A percentile compares a stretch with the other conserved stretches of the same genome.
These are phyloP conservation scores for Cherax destructor DNA, from an alignment of 1,140 invertebrate genomes.

Conservation along the genomic window DNA sequence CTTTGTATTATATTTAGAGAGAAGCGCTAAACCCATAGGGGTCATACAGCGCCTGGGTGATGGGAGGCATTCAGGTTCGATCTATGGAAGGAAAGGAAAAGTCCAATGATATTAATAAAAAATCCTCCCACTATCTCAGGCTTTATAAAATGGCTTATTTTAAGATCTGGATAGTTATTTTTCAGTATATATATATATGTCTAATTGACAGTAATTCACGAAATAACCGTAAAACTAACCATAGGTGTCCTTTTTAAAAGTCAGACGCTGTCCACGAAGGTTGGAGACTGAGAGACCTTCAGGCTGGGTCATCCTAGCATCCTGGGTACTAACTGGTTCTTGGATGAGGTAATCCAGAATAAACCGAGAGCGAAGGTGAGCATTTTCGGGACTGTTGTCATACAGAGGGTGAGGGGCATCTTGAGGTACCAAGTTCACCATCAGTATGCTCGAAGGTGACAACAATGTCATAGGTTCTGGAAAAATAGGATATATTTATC, in stretches of 20 bases:
- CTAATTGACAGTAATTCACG: too few species aligned
- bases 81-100: too few species aligned
- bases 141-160: too few species aligned
- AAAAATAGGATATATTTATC: neutral
- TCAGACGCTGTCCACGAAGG: constrained; percentile 20
- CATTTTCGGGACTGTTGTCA: constrained; percentile 4
- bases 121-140: too few species aligned
- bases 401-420: constrained; percentile 35
- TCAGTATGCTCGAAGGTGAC: neutral
- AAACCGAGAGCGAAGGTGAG: neutral
- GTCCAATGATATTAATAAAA: too few species aligned
- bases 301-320: constrained; percentile 1
- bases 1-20: too few species aligned
- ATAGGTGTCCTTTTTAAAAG: constrained; percentile 14
- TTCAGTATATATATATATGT: too few species aligned
- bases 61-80: too few species aligned
- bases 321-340: neutral
- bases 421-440: constrained; percentile 23
- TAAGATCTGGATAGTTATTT: too few species aligned
- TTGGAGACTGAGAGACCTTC: constrained; percentile 19
- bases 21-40: too few species aligned
- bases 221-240: constrained; percentile 5
- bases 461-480: constrained; percentile 14
- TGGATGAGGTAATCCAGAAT: constrained; percentile 19
- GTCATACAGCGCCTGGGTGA: too few species aligned